Percentiles rank a stretch among this genome's conserved stretches.
phyloP scores from a whole-genome alignment of 1,140 invertebrate species.

The Kradibia gibbosae region DNA sequence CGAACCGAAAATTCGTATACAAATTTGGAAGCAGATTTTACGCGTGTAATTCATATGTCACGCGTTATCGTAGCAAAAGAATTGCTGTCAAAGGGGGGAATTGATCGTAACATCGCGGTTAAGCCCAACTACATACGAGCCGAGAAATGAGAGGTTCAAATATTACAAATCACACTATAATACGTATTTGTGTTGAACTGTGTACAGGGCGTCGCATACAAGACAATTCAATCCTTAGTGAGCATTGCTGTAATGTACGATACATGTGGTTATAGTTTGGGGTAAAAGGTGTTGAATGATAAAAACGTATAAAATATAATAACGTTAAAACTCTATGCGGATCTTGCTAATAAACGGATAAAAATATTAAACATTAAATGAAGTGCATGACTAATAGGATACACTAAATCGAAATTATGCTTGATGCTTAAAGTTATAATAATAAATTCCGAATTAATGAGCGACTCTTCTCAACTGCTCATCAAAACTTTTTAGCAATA shows the following conservation, averaged over 20 bases:
- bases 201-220: background rate
- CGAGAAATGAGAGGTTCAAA: background rate
- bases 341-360: background rate
- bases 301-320: background rate
- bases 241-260: background rate
- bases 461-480: background rate
- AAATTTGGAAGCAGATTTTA: background rate
- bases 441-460: background rate
- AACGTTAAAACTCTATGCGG: background rate
- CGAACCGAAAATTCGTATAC: background rate
- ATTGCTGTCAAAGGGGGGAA: background rate
- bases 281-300: background rate
- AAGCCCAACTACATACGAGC: background rate
- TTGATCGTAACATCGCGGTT: background rate
- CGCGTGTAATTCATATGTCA: background rate
- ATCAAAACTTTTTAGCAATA: background rate
- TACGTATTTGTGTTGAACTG: background rate
- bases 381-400: too few species aligned
- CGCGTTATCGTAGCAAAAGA: background rate
- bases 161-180: constrained; percentile 18
- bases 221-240: background rate
- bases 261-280: background rate
- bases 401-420: too few species aligned
- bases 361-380: too few species aligned
- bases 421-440: background rate